phyloP scores from a whole-genome alignment of 2,797 vertebrate species.

The Delichon dasypus region DNA sequence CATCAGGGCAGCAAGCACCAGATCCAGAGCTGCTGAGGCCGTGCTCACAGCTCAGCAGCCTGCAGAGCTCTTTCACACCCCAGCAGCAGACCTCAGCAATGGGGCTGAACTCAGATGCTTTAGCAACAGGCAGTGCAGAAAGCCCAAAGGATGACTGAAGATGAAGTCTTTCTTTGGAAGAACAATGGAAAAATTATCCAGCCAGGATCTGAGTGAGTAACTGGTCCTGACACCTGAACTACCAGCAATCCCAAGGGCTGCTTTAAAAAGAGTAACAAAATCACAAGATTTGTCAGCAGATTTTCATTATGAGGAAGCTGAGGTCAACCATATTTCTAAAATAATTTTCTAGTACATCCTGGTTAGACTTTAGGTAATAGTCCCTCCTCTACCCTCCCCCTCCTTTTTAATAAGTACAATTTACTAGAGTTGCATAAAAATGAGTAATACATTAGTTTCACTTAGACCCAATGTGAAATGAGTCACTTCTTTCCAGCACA shows the following conservation, averaged over 20 bases:
- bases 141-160: neutral
- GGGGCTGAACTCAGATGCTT: neutral
- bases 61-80: neutral
- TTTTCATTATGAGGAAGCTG: slow-evolving; percentile 54
- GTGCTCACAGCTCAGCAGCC: neutral
- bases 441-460: slow-evolving; percentile 47
- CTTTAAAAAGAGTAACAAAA: slow-evolving; percentile 55
- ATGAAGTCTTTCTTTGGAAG: neutral
- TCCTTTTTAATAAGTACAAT: slow-evolving; percentile 25
- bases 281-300: slow-evolving; percentile 62
- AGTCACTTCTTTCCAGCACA: slow-evolving; percentile 60
- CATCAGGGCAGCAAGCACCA: neutral
- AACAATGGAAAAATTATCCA: slow-evolving; percentile 23
- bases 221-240: slow-evolving; percentile 55
- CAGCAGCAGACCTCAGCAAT: neutral
- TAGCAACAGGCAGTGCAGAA: neutral
- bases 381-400: neutral
- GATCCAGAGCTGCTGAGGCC: neutral
- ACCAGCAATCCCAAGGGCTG: neutral
- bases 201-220: slow-evolving; percentile 28
- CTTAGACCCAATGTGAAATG: slow-evolving; percentile 26
- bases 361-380: slow-evolving; percentile 22
- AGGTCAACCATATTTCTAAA: slow-evolving; percentile 57
- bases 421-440: slow-evolving; percentile 60
- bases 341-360: slow-evolving; percentile 47